A percentile compares a stretch with the other conserved stretches of the same genome.
phyloP scores from a whole-genome alignment of 2,888 invertebrate genomes.

The Drosophila kuntzei region DNA sequence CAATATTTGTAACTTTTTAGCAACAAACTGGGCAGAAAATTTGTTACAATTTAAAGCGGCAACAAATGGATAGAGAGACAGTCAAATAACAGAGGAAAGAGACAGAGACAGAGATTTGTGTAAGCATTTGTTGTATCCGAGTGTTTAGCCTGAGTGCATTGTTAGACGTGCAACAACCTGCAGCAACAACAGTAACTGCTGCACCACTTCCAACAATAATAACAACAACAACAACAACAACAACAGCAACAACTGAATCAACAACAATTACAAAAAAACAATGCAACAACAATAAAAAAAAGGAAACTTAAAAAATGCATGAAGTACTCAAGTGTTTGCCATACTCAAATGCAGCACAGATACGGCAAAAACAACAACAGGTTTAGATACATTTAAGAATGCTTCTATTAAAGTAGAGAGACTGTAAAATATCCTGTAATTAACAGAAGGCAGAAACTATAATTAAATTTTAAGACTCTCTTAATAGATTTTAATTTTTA shows the following conservation, averaged over 20 bases:
- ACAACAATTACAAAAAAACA: conserved; percentile 62
- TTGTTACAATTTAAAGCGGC: conserved; percentile 40
- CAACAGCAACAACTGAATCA: conserved; percentile 51
- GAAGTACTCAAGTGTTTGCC: conserved; percentile 67
- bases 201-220: conserved; percentile 41
- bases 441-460: too few species aligned
- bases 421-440: neutral
- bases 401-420: neutral
- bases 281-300: conserved; percentile 32
- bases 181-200: conserved; percentile 39
- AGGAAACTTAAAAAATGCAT: conserved; percentile 65
- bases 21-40: conserved; percentile 58
- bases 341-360: conserved; percentile 40
- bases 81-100: conserved; percentile 1
- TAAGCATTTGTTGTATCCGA: conserved; percentile 31
- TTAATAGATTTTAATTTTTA: too few species aligned
- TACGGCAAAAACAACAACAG: conserved; percentile 37
- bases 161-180: conserved; percentile 76
- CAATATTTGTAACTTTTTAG: conserved; percentile 63
- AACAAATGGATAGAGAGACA: conserved; percentile 29
- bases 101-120: conserved; percentile 17
- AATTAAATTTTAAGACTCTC: too few species aligned
- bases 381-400: conserved; percentile 27
- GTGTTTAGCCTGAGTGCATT: conserved; percentile 70
- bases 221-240: conserved; percentile 17